Evolutionary conservation across 2,113 vertebrate species (phyloP).

Genomic region (Amblyornis subalaris): DNA sequence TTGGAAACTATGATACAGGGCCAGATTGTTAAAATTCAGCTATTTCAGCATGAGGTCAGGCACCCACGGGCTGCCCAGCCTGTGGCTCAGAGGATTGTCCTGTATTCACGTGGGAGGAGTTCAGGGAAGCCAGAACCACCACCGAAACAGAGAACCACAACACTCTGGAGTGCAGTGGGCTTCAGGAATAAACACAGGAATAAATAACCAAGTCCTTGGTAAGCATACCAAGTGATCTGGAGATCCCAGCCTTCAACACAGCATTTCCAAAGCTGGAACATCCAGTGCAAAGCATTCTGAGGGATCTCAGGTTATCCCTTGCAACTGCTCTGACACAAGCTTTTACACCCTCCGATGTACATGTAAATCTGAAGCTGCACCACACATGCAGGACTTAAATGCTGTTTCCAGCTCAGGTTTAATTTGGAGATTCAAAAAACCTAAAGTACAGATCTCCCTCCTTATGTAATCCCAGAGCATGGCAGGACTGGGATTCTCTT

Average conservation of each 20-base stretch:
- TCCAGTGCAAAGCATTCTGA: rapidly evolving
- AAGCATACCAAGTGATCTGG: rapidly evolving
- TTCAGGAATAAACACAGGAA: background rate
- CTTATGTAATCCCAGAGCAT: background rate
- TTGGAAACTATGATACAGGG: rapidly evolving
- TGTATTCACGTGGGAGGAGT: rapidly evolving
- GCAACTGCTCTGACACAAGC: background rate
- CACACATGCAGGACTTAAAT: rapidly evolving
- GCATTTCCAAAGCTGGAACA: background rate
- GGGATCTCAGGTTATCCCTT: background rate
- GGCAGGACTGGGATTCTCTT: background rate
- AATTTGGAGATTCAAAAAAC: background rate
- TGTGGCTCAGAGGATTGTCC: rapidly evolving
- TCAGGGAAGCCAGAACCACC: background rate
- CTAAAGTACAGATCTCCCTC: background rate
- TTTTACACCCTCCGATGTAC: rapidly evolving
- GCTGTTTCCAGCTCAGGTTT: background rate
- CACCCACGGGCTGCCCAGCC: background rate
- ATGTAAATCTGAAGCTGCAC: background rate
- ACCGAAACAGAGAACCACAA: rapidly evolving
- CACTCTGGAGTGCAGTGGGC: rapidly evolving
- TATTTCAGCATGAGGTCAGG: background rate
- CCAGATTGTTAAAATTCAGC: background rate
- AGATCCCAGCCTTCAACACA: background rate
- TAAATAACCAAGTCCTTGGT: rapidly evolving